Percentiles rank a stretch among this genome's conserved stretches.
These are phyloP conservation scores for Acleris cristana DNA, from an alignment of 2,888 invertebrate genomes.

Conservation along the genomic window DNA sequence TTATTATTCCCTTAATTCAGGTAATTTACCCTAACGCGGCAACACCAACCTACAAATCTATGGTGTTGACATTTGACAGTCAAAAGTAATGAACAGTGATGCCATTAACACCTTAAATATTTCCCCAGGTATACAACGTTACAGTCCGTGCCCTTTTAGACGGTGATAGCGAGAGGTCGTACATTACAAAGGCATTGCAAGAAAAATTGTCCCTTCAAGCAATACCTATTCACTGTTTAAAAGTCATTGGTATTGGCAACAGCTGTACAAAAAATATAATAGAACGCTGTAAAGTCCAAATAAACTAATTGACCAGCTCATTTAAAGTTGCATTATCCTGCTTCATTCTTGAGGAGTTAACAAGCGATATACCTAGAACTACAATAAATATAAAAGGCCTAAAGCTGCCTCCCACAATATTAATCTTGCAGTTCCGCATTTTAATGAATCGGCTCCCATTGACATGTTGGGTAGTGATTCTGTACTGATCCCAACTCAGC, in stretches of 20 bases:
- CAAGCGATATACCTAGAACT: background rate
- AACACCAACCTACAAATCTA: too few species aligned
- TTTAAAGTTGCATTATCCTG: background rate
- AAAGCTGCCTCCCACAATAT: background rate
- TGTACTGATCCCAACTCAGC: too few species aligned
- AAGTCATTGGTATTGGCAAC: background rate
- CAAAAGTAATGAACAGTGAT: too few species aligned
- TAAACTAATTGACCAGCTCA: background rate
- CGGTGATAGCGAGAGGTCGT: background rate
- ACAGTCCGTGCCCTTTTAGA: conserved; percentile 5
- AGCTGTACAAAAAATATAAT: background rate
- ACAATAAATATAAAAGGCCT: background rate
- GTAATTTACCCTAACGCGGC: too few species aligned
- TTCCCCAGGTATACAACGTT: too few species aligned
- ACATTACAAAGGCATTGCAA: background rate
- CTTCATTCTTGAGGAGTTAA: background rate
- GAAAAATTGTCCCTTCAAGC: background rate
- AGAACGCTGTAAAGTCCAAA: background rate
- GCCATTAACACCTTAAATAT: too few species aligned
- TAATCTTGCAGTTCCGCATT: background rate
- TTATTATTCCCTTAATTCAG: too few species aligned
- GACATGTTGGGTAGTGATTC: too few species aligned
- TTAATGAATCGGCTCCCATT: background rate
- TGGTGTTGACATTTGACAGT: too few species aligned
- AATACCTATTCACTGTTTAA: background rate